Conservation (phyloP, 2,888 invertebrate genomes). For the Drosophila borborema region DNA sequence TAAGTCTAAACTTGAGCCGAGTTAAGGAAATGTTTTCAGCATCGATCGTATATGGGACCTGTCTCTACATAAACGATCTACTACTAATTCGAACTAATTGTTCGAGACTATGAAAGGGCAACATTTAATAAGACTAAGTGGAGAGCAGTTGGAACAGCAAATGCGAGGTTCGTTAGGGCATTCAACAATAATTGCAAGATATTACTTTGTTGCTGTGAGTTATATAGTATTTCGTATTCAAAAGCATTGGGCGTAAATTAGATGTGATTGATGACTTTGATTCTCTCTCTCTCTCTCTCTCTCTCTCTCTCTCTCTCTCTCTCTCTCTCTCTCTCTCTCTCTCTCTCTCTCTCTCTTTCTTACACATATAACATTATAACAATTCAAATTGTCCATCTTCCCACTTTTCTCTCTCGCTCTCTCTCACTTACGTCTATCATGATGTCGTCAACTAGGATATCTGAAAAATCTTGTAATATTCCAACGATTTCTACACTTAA, state of each 20-base stretch:
- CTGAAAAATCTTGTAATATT: constrained; percentile 6
- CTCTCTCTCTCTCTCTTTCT: too few species aligned
- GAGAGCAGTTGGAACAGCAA: not conserved
- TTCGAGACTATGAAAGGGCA: constrained; percentile 4
- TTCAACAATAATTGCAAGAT: not conserved
- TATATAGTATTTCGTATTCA: not conserved
- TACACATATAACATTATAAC: not conserved
- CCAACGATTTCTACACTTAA: constrained; percentile 47
- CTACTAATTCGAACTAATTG: constrained; percentile 34
- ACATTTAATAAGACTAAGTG: constrained; percentile 12
- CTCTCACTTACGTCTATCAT: not conserved
- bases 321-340: too few species aligned
- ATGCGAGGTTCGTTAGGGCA: not conserved
- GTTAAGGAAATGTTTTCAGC: constrained; percentile 6
- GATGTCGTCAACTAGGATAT: not conserved
- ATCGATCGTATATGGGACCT: constrained; percentile 17
- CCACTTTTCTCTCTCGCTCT: too few species aligned
- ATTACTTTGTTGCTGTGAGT: not conserved
- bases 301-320: too few species aligned
- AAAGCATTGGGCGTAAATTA: not conserved
- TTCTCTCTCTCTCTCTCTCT: too few species aligned
- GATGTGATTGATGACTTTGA: too few species aligned
- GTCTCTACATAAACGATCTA: constrained; percentile 19
- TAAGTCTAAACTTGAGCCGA: constrained; percentile 19
- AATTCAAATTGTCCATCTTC: not conserved